phyloP scores from a whole-genome alignment of 2,888 invertebrate species.

The Venustoraphidia nigricollis region DNA sequence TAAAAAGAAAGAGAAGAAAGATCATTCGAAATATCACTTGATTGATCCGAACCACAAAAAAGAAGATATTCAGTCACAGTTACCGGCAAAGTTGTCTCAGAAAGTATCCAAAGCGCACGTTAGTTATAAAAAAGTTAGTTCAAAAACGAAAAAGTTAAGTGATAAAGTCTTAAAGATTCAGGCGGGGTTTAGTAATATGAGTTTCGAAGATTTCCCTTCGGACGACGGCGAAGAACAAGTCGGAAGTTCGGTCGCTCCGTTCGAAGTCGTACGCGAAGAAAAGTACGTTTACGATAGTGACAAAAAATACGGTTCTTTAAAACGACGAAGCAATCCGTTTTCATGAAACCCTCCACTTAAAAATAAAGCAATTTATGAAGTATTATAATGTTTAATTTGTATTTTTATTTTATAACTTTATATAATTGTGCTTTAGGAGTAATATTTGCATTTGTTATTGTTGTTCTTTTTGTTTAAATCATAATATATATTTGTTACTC shows the following conservation, averaged over 20 bases:
- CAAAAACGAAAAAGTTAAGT: constrained; percentile 19
- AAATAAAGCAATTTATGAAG: too few relatives aligned
- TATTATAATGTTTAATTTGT: too few relatives aligned
- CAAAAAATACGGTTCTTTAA: constrained; percentile 27
- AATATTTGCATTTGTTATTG: too few relatives aligned
- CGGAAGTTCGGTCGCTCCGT: constrained; percentile 35
- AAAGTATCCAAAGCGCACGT: constrained; percentile 18
- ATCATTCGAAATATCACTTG: constrained; percentile 33
- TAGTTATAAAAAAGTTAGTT: constrained; percentile 18
- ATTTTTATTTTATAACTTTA: too few relatives aligned
- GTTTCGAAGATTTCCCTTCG: constrained; percentile 57
- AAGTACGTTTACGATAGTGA: constrained; percentile 31
- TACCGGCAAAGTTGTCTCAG: constrained; percentile 18
- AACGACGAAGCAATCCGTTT: constrained; percentile 36
- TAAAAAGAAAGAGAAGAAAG: constrained; percentile 22
- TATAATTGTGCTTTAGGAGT: too few relatives aligned
- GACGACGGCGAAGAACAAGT: constrained; percentile 35
- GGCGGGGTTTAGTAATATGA: constrained; percentile 56
- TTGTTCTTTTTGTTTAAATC: too few relatives aligned
- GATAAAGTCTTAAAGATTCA: constrained; percentile 20
- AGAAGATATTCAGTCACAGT: constrained; percentile 14
- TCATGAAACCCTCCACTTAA: constrained; percentile 21
- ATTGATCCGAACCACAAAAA: constrained; percentile 32
- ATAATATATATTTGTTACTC: too few relatives aligned
- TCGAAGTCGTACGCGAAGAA: constrained; percentile 43